Evolutionary conservation across 2,888 invertebrate species (phyloP), one percentile per base, ranked within the genome.

Genomic region (Amphimallon solstitiale): DNA sequence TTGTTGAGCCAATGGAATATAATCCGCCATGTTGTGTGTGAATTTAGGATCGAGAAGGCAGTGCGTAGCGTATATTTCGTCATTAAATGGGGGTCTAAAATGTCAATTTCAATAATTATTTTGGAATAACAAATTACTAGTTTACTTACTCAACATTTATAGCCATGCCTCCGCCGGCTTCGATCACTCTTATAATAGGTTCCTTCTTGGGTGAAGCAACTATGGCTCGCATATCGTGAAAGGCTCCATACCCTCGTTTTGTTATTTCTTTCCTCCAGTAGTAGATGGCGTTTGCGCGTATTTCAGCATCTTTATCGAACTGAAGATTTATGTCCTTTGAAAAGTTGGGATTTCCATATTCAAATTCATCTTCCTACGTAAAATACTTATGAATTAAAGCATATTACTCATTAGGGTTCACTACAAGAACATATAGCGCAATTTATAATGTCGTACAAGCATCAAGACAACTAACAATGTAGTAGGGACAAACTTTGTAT

Each of bases 321-420:
- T 84, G 75, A 2, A 88, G 77, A 0, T 84, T 78, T 0, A 87
- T 85, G 0, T 84, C 82, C 1, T 81, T 82, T 56, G 75, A 72
- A 0, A 90, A 89, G 56, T 82, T 80, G 0, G 91, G 90, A 80
- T 94, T 94, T 2, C 95, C 95, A 90, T 93, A 95, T 79, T 95
- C 95, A 80, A 86, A 94, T 0, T 88, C 86, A 73, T 92, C 92
- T 79, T 95, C 95, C 92, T 93, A 1, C 9, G 15, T 34, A 29
- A 23, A 65, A 52, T 21, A 15, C 7, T n/a, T n/a, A n/a, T n/a
- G n/a, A n/a, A n/a, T n/a, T n/a, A n/a, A n/a, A n/a, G n/a, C n/a
- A n/a, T n/a, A n/a, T n/a, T n/a, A n/a, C n/a, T n/a, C n/a, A n/a
- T n/a, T n/a, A n/a, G n/a, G n/a, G n/a, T n/a, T n/a, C n/a, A n/a